These are phyloP conservation scores for Delphinus delphis DNA, from an alignment of 2,113 vertebrate species.

Conservation along the genomic window DNA sequence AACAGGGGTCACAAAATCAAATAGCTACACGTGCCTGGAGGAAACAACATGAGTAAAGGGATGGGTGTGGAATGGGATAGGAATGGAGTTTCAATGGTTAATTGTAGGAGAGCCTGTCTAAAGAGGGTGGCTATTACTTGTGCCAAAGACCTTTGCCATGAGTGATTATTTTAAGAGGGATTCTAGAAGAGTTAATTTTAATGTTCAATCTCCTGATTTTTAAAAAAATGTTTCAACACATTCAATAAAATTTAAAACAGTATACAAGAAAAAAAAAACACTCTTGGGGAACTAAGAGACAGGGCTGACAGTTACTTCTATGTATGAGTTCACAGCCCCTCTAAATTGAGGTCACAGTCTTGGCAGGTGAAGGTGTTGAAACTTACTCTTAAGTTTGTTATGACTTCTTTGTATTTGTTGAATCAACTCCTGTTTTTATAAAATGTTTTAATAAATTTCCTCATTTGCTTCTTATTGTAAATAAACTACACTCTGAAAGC, in stretches of 20 bases:
- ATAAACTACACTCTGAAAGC: neutral
- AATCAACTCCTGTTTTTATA: neutral
- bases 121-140: neutral
- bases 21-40: neutral
- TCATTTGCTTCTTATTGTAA: neutral
- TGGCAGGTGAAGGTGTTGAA: neutral
- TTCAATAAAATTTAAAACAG: neutral
- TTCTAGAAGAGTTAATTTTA: neutral
- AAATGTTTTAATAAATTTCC: neutral
- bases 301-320: neutral
- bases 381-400: neutral
- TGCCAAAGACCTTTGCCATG: neutral
- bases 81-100: neutral
- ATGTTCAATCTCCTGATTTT: neutral
- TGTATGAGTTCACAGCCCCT: neutral
- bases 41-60: neutral
- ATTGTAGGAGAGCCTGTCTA: neutral
- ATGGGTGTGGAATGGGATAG: neutral
- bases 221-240: neutral
- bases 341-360: neutral
- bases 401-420: neutral
- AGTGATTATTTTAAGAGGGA: neutral
- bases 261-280: neutral
- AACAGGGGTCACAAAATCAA: neutral
- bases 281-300: neutral